Evolutionary conservation across 1,140 invertebrate genomes (phyloP).

Genomic region (Pseudoatta argentina): DNA sequence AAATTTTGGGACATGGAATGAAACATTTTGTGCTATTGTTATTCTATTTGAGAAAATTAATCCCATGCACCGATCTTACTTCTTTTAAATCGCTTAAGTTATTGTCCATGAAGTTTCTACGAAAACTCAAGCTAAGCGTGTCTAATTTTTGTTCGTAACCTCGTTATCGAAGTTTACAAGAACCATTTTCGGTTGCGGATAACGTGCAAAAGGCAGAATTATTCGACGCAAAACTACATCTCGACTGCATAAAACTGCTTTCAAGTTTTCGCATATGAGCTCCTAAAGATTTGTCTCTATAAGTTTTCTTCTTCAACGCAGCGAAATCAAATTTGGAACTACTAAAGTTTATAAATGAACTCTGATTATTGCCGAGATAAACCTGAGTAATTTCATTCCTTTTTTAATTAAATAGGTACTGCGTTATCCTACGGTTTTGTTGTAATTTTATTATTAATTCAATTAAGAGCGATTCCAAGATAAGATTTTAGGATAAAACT

Average conservation of each 20-base stretch:
- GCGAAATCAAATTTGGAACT: conserved; percentile 23
- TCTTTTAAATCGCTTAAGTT: neutral
- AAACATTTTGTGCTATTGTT: neutral
- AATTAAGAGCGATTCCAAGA: neutral
- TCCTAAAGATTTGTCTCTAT: neutral
- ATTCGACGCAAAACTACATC: conserved; percentile 15
- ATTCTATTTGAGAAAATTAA: neutral
- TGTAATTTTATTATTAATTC: neutral
- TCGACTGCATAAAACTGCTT: conserved; percentile 25
- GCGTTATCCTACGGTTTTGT: neutral
- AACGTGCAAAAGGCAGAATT: conserved; percentile 24
- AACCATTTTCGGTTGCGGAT: conserved; percentile 8
- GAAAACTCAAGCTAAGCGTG: neutral
- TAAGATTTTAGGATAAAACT: neutral
- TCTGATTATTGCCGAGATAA: conserved; percentile 8
- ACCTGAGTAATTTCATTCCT: neutral
- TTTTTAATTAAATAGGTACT: neutral
- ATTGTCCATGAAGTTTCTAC: neutral
- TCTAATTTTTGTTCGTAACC: conserved; percentile 12
- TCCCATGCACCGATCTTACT: neutral
- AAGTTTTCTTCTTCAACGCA: neutral
- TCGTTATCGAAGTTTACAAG: conserved; percentile 40
- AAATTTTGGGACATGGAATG: too few relatives aligned
- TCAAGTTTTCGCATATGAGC: conserved; percentile 33
- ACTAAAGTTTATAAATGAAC: conserved; percentile 13